Conservation (phyloP, 2,113 vertebrate species). For the Ardeotis arabs region DNA sequence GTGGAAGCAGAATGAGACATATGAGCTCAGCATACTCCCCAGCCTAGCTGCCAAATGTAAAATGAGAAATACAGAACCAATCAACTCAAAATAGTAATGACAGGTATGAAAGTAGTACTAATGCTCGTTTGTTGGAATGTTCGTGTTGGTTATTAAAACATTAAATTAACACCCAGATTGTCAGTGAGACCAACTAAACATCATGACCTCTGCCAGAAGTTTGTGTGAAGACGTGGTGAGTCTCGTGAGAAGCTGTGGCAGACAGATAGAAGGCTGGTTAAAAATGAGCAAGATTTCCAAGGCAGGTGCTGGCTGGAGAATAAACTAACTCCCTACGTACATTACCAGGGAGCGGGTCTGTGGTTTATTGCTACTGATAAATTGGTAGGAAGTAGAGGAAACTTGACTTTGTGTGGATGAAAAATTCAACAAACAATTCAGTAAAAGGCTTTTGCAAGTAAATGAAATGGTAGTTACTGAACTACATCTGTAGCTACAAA, state of each 20-base stretch:
- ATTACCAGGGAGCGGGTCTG: not conserved
- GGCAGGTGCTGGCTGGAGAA: not conserved
- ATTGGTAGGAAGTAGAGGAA: not conserved
- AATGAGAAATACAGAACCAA: not conserved
- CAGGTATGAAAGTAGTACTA: not conserved
- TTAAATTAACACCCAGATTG: not conserved
- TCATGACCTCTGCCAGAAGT: not conserved
- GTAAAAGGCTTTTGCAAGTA: not conserved
- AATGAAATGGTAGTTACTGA: not conserved
- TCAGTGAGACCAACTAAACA: not conserved
- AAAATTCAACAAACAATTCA: not conserved
- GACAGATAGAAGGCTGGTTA: not conserved
- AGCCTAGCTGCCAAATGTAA: not conserved
- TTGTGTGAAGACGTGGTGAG: not conserved
- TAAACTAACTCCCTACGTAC: not conserved
- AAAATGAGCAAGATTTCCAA: not conserved
- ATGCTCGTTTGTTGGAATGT: not conserved
- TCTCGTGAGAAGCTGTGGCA: not conserved
- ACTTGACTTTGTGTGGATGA: not conserved
- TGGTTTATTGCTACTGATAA: not conserved
- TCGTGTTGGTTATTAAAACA: not conserved
- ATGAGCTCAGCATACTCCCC: not conserved
- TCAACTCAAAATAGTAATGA: not conserved
- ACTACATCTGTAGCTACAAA: not conserved
- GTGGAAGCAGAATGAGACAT: not conserved